phyloP scores from a whole-genome alignment of 2,888 invertebrate species.

The Eupelmus urozonus region DNA sequence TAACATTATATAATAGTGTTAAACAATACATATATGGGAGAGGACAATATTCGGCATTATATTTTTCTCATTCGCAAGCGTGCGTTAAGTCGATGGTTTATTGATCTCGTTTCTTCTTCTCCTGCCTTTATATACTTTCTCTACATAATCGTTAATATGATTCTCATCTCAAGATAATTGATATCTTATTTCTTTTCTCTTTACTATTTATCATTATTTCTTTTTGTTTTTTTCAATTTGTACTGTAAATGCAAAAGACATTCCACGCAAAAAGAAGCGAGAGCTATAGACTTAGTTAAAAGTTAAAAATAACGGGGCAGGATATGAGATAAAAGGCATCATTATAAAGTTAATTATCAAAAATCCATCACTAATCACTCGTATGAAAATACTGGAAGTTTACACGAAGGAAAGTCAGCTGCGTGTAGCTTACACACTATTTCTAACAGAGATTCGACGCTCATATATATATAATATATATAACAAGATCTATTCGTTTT shows the following conservation, averaged over 20 bases:
- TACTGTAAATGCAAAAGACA: conserved; percentile 63
- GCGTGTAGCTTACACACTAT: conserved; percentile 49
- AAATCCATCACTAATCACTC: conserved; percentile 63
- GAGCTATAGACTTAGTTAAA: conserved; percentile 60
- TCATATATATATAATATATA: conserved; percentile 57
- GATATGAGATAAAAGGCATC: conserved; percentile 58
- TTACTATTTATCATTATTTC: conserved; percentile 42
- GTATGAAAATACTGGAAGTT: conserved; percentile 73
- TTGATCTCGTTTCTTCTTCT: conserved; percentile 49
- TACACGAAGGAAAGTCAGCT: conserved; percentile 63
- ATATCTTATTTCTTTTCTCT: conserved; percentile 41
- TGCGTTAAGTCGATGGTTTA: conserved; percentile 56
- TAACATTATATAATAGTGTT: conserved; percentile 52
- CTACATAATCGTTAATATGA: conserved; percentile 45
- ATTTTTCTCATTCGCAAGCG: conserved; percentile 55
- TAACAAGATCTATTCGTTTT: conserved; percentile 57
- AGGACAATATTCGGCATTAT: conserved; percentile 42
- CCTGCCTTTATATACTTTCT: conserved; percentile 51
- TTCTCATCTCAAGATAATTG: conserved; percentile 52
- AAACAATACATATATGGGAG: conserved; percentile 42
- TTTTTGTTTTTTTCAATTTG: conserved; percentile 55
- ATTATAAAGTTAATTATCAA: conserved; percentile 56
- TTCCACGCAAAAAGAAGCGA: conserved; percentile 62
- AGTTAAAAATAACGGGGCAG: conserved; percentile 57
- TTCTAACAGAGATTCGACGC: conserved; percentile 59